Percentiles rank a stretch among this genome's conserved stretches.
Evolutionary conservation across 2,113 vertebrate genomes (phyloP).

Genomic region (Albula glossodonta): DNA sequence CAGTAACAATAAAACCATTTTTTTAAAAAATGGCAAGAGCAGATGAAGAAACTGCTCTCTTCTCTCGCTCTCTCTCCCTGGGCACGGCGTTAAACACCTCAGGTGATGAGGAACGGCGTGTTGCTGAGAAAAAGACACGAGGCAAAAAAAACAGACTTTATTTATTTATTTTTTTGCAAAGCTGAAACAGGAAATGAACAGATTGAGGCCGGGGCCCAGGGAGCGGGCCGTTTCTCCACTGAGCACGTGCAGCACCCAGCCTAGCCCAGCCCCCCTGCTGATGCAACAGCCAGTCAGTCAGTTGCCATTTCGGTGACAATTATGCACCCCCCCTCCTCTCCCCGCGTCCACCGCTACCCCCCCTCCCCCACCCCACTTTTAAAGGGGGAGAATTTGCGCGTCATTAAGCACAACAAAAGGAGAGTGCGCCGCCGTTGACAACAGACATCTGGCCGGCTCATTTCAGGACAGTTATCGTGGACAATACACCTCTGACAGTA

Average conservation of each 20-base stretch:
- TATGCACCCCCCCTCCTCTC: neutral
- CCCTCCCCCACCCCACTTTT: neutral
- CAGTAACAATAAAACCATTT: neutral
- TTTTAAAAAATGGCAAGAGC: neutral
- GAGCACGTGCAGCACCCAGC: neutral
- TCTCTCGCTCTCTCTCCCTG: neutral
- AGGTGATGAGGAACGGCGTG: neutral
- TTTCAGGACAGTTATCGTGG: conserved; percentile 33
- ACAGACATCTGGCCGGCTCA: conserved; percentile 61
- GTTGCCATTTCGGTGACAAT: neutral
- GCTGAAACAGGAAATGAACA: neutral
- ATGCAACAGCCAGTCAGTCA: neutral
- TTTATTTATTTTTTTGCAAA: neutral
- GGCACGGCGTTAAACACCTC: neutral
- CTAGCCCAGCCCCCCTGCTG: neutral
- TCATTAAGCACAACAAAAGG: conserved; percentile 66
- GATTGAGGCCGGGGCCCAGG: neutral
- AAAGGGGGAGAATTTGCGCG: conserved; percentile 55
- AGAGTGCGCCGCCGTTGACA: conserved; percentile 45
- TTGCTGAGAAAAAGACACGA: neutral
- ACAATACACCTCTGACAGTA: conserved; percentile 25
- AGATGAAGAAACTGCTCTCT: neutral
- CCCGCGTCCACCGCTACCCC: no score
- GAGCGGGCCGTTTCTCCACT: neutral
- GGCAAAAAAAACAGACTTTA: neutral